These are phyloP conservation scores for Nymphalis io DNA, from an alignment of 1,140 invertebrate genomes.

Conservation along the genomic window DNA sequence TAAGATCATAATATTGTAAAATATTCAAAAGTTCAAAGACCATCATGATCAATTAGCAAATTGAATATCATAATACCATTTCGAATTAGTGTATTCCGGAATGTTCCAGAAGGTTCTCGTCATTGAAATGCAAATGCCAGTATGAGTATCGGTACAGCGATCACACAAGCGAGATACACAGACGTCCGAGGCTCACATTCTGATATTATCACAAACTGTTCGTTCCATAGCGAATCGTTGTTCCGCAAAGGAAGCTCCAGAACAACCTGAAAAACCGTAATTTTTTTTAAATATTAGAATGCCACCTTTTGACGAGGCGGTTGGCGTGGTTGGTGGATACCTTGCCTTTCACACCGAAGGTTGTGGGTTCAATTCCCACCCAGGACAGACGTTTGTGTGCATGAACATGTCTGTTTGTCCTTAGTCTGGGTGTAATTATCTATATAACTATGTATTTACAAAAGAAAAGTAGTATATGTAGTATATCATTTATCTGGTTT, in stretches of 20 bases:
- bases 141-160: conserved; percentile 86
- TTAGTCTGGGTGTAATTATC: no score
- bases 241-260: conserved; percentile 83
- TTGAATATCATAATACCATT: no score
- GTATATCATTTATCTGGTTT: no score
- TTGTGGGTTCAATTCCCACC: no score
- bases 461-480: no score
- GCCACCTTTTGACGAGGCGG: no score
- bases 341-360: no score
- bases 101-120: conserved; percentile 28
- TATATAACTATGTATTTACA: no score
- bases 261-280: conserved; percentile 74
- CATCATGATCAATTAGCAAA: background rate
- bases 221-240: conserved; percentile 86
- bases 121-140: conserved; percentile 87
- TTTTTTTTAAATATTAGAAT: background rate
- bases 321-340: no score
- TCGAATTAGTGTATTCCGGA: background rate
- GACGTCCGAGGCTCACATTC: conserved; percentile 87
- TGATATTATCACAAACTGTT: conserved; percentile 87
- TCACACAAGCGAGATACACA: conserved; percentile 85
- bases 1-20: background rate
- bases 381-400: no score
- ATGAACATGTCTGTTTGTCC: no score
- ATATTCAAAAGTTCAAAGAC: background rate